Evolutionary conservation across 2,888 invertebrate species (phyloP).

Genomic region (Drosophila mayaguana): DNA sequence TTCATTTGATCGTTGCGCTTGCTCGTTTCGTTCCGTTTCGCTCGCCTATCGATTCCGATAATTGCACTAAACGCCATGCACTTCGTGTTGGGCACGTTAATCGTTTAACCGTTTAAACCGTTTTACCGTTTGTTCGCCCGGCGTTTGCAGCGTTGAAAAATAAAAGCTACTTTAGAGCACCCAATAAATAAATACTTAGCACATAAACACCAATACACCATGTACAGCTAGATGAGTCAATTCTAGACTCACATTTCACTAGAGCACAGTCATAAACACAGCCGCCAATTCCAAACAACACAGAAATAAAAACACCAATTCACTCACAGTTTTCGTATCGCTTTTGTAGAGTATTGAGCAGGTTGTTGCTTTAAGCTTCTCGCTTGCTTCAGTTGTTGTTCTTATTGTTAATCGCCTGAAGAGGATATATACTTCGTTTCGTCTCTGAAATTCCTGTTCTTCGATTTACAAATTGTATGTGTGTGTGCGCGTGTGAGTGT

Average conservation of each 20-base stretch:
- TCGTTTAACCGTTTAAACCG: conserved; percentile 37
- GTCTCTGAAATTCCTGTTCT: conserved; percentile 21
- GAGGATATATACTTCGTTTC: conserved; percentile 31
- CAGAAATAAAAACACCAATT: conserved; percentile 17
- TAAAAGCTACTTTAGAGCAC: conserved; percentile 19
- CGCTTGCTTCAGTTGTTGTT: conserved; percentile 33
- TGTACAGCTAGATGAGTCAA: conserved; percentile 20
- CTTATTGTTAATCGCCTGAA: conserved; percentile 39
- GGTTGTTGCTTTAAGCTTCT: conserved; percentile 47
- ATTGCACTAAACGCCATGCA: conserved; percentile 61
- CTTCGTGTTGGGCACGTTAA: conserved; percentile 53
- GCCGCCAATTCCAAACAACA: conserved; percentile 16
- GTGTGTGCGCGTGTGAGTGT: neutral
- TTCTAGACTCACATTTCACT: conserved; percentile 32
- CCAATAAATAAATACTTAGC: conserved; percentile 16
- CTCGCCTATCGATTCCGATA: conserved; percentile 58
- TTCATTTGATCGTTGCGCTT: conserved; percentile 18
- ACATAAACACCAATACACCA: conserved; percentile 31
- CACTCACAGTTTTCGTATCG: conserved; percentile 42
- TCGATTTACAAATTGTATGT: conserved; percentile 21
- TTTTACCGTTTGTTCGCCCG: conserved; percentile 25
- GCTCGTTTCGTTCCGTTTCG: conserved; percentile 39
- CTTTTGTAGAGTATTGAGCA: conserved; percentile 52
- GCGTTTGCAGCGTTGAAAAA: conserved; percentile 40
- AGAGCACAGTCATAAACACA: conserved; percentile 47